These are phyloP conservation scores for Channa striata DNA, from an alignment of 2,797 vertebrate genomes.

Conservation along the genomic window DNA sequence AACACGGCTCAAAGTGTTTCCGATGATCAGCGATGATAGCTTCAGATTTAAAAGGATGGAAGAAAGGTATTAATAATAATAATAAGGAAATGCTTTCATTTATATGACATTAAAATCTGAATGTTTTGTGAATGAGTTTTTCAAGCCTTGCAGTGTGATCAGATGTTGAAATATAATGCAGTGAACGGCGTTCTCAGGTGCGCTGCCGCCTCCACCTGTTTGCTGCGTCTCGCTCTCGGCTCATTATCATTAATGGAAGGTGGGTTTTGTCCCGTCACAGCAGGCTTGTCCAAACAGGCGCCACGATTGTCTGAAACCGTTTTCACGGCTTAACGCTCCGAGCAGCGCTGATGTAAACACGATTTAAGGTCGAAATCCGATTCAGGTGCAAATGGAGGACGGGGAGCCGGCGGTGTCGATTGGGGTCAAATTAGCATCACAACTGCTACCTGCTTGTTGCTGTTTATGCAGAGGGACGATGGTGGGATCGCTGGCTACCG, in stretches of 20 bases:
- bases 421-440: constrained; percentile 73
- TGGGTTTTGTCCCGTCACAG: constrained; percentile 74
- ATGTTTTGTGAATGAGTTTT: too few species aligned
- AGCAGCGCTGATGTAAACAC: constrained; percentile 71
- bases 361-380: constrained; percentile 60
- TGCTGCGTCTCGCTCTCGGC: constrained; percentile 44
- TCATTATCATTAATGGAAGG: constrained; percentile 69
- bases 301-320: constrained; percentile 74
- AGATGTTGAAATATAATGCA: too few species aligned
- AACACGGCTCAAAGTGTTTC: neutral
- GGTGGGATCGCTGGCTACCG: too few species aligned
- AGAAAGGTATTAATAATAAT: too few species aligned
- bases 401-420: constrained; percentile 48
- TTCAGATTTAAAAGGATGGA: neutral
- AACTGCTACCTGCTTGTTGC: constrained; percentile 49
- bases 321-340: constrained; percentile 44
- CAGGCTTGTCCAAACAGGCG: constrained; percentile 86
- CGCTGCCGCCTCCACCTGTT: constrained; percentile 48
- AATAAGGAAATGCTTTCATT: too few species aligned
- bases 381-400: constrained; percentile 79
- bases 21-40: constrained; percentile 12
- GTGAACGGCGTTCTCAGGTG: too few species aligned
- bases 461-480: constrained; percentile 43
- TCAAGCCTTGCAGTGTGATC: too few species aligned
- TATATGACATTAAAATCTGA: too few species aligned